Evolutionary conservation across 92 coral and sea anemone species (phyloP), one percentile per base, ranked within the genome.

Genomic region (Pocillopora meandrina): DNA sequence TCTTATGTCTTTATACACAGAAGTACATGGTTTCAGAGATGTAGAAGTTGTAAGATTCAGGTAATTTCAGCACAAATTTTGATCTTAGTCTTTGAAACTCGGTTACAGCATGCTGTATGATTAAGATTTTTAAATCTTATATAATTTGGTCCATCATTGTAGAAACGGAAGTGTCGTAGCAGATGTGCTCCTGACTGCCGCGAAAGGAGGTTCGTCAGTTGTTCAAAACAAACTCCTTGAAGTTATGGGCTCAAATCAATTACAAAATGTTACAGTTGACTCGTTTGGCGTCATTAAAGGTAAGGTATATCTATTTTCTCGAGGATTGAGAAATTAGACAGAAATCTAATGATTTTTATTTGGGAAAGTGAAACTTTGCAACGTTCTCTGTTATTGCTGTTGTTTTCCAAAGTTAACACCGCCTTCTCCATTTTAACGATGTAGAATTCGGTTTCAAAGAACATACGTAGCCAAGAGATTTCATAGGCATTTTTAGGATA

Each of bases 11-110:
- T 5, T 81, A 20, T 90, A 86, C 66, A 12, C 10, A 35, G 71
- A 17, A 68, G 75, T 65, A 6, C 11, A 52, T n/a, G 92, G 61
- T 20, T 61, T 76, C 82, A 86, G 83, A 77, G 82, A 84, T 52
- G 71, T 73, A 1, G 78, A 76, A 15, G 66, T 90, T n/a, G 57
- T 82, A 34, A 66, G 49, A 7, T 90, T 90, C 88, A 90, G 93
- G 93, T 90, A 33, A 0, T 80, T 26, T 34, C 56, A 49, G n/a
- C 2, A 9, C 0, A 33, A 26, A 26, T 35, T 68, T 20, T 18
- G 56, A 49, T 15, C 11, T 74, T 52, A 19, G 13, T 18, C 16
- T 49, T 31, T 74, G 15, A 42, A 42, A 42, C 52, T 42, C 52
- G 52, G 8, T 33, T 49, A 14, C 1, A 71, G 12, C 55, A 33